Base-by-base conservation (phyloP, 2,888 invertebrate genomes). In the Andrena praecox region DNA sequence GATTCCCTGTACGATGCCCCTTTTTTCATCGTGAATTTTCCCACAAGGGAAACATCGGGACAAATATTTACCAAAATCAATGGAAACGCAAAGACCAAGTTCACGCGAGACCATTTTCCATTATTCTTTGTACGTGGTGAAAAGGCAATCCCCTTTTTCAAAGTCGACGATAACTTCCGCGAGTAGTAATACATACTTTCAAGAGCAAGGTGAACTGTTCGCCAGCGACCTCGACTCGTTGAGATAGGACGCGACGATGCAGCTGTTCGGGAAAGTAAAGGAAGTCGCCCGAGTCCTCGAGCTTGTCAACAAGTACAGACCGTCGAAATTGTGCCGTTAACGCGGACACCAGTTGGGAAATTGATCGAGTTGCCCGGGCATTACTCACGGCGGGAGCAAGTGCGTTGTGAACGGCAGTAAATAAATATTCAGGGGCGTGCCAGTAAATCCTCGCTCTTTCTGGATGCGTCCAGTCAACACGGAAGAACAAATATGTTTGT, bases 181-280 rank as follows among this genome's bases (percentile, higher is more conserved):
- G 60, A 62, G 62, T 29, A n/a, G 62, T 29, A n/a, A 73, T 74
- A 71, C 72, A 70, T 78, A 74, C 72, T 83, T 78, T 84, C 82
- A 78, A 82, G 84, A 77, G 74, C 84, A 84, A 84, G 82, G 84
- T 82, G 78, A 78, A 75, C 67, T 67, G 72, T 73, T 77, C 73
- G 42, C 62, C 69, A 50, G 59, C 69, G 77, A 77, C 70, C 73
- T 73, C 68, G 24, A 33, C 60, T 67, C 29, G 27, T 0, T 2
- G 66, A 77, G 66, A 77, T 67, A 67, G 67, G 35, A 62, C 56
- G 56, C 59, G 66, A 48, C 56, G 56, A 70, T 50, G 24, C 70
- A 54, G 27, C 59, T 54, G 12, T 56, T 69, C 64, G 72, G 50
- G 77, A 75, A 81, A 82, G 64, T 35, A 50, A 70, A 62, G 70